Evolutionary conservation across 2,113 vertebrate species (phyloP).

Genomic region (Protobothrops mucrosquamatus): DNA sequence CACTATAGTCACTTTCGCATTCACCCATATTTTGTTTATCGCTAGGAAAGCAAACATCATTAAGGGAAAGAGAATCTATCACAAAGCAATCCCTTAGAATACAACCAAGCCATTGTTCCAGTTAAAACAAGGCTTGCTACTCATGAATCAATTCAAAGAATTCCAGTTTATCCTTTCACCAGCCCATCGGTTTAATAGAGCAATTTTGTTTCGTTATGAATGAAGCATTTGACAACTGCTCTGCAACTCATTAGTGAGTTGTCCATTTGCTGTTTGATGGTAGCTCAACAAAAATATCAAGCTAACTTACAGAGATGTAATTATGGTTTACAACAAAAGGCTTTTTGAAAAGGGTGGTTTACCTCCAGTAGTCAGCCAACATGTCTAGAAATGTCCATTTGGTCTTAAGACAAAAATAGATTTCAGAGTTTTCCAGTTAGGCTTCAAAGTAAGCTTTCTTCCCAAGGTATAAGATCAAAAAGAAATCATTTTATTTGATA

Average conservation of each 20-base stretch:
- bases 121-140: conserved; percentile 16
- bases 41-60: not conserved
- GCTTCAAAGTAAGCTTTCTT: not conserved
- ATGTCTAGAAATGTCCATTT: not conserved
- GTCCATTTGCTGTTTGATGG: conserved; percentile 4
- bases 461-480: not conserved
- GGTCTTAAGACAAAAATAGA: not conserved
- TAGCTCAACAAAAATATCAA: not conserved
- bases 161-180: conserved; percentile 30
- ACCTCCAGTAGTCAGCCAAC: not conserved
- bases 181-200: conserved; percentile 20
- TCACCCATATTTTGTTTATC: not conserved
- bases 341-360: not conserved
- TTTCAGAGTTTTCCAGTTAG: not conserved
- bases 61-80: not conserved
- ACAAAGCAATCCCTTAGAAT: not conserved
- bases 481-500: conserved; percentile 1
- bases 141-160: conserved; percentile 19
- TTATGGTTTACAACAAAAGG: conserved; percentile 10
- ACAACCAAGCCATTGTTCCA: not conserved
- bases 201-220: conserved; percentile 30
- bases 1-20: not conserved
- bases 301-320: not conserved
- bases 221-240: not conserved
- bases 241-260: conserved; percentile 9